phyloP scores from a whole-genome alignment of 2,888 invertebrate species.

The Macroteleia sp. region DNA sequence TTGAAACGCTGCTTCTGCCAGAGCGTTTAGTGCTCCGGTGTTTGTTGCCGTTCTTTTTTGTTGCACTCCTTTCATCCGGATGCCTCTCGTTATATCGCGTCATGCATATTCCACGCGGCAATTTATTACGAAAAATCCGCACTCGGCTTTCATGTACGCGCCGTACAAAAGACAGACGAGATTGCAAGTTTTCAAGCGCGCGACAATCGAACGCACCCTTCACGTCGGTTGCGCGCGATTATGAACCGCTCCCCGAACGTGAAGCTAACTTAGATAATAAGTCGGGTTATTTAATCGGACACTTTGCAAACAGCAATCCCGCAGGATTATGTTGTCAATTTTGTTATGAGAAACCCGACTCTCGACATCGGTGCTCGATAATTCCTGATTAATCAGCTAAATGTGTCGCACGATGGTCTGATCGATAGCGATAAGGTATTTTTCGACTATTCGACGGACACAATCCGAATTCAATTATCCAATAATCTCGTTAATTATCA shows the following conservation, averaged over 20 bases:
- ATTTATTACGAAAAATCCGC: slow-evolving; percentile 64
- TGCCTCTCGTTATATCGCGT: slow-evolving; percentile 55
- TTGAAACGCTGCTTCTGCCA: slow-evolving; percentile 60
- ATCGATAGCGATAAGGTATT: no score
- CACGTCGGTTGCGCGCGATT: slow-evolving; percentile 8
- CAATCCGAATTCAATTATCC: no score
- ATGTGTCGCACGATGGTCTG: no score
- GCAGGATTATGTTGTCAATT: slow-evolving; percentile 11
- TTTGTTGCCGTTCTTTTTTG: slow-evolving; percentile 39
- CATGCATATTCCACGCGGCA: slow-evolving; percentile 64
- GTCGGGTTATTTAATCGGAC: slow-evolving; percentile 2
- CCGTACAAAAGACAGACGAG: slow-evolving; percentile 35
- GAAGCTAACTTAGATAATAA: slow-evolving; percentile 15
- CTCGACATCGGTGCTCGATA: no score
- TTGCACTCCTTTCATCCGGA: slow-evolving; percentile 43
- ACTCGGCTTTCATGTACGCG: slow-evolving; percentile 24
- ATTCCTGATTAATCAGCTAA: no score
- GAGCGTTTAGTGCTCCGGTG: slow-evolving; percentile 65
- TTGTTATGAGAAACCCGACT: no score
- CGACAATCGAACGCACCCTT: slow-evolving; percentile 22
- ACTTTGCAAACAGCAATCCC: slow-evolving; percentile 4
- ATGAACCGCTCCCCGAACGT: neutral
- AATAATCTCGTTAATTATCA: no score
- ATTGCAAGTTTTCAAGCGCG: slow-evolving; percentile 42
- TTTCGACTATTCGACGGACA: no score